Conservation (phyloP, 2,113 vertebrate genomes). For the Phrynosoma blainvillii region DNA sequence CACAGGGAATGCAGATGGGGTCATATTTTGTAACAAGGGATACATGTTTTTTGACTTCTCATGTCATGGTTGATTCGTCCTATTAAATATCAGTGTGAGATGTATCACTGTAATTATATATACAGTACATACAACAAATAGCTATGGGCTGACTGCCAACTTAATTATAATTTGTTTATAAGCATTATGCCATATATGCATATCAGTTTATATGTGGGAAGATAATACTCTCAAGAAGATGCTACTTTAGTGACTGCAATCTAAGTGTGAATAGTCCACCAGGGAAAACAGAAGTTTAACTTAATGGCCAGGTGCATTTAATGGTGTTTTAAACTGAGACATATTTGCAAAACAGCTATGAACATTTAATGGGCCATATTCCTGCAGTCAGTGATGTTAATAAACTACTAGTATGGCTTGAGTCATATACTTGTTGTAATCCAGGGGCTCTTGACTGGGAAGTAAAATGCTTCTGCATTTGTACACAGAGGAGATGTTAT, state of each 20-base stretch:
- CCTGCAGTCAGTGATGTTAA: neutral
- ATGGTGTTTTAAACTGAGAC: slow-evolving; percentile 1
- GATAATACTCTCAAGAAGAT: slow-evolving; percentile 16
- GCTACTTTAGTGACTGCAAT: neutral
- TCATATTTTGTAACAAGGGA: neutral
- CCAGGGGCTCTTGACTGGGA: neutral
- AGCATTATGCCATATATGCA: neutral
- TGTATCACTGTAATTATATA: neutral
- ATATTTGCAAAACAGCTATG: slow-evolving; percentile 9
- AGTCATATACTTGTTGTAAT: neutral
- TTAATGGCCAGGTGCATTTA: slow-evolving; percentile 1
- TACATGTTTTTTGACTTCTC: neutral
- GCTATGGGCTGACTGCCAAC: neutral
- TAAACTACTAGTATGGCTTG: neutral
- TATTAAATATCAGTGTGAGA: neutral
- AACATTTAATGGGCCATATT: slow-evolving; percentile 5
- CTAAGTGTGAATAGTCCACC: slow-evolving; percentile 1
- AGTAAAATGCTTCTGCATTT: neutral
- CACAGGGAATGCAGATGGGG: neutral
- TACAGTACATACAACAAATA: neutral
- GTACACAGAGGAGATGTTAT: neutral
- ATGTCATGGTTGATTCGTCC: neutral
- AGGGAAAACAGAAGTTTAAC: neutral
- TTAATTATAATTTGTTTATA: neutral
- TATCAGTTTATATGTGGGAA: neutral